These are phyloP conservation scores for Nephrotoma guestfalica DNA, from an alignment of 2,888 invertebrate species.

Conservation along the genomic window DNA sequence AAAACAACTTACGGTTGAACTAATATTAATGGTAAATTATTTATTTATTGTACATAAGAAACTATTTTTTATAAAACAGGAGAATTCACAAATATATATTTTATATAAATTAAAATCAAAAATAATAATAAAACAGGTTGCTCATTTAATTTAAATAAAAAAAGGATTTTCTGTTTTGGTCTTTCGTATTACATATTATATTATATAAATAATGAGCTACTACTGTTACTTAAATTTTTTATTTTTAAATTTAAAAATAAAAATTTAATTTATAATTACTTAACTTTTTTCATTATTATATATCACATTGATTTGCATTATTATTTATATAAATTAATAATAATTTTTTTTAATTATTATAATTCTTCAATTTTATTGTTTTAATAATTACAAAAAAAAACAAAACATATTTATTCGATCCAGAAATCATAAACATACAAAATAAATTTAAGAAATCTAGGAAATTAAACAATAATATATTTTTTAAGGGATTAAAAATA, in stretches of 20 bases:
- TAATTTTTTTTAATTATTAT: background rate
- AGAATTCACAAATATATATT: background rate
- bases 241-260: background rate
- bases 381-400: background rate
- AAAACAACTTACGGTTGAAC: background rate
- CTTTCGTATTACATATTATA: background rate
- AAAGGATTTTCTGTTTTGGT: background rate
- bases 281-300: background rate
- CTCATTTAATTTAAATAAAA: background rate
- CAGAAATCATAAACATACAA: background rate
- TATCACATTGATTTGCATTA: background rate
- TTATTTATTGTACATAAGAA: background rate
- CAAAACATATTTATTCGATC: background rate
- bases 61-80: background rate
- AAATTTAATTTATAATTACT: background rate
- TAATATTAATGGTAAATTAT: background rate
- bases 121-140: background rate
- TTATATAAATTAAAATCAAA: background rate
- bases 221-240: background rate
- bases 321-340: background rate
- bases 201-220: background rate
- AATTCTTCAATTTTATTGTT: background rate
- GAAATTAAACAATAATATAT: background rate
- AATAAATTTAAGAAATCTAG: background rate
- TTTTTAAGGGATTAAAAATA: background rate